Evolutionary conservation across 2,888 invertebrate genomes (phyloP), one percentile per base, ranked within the genome.

Genomic region (Scrobipalpa costella): DNA sequence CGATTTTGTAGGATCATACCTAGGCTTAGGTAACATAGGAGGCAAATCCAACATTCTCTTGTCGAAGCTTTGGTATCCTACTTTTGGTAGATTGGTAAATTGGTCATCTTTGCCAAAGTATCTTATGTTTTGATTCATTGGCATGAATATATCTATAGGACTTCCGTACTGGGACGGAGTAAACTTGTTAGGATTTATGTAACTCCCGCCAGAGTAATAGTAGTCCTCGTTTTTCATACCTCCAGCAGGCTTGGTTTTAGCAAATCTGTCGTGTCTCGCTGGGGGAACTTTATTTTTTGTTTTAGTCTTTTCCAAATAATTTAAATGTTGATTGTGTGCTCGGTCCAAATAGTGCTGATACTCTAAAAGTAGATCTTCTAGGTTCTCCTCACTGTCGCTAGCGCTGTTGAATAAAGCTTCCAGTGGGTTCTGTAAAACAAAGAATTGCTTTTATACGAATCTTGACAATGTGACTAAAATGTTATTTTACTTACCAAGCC

Each of bases 321-420:
- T 77, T 62, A 79, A 70, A 66, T 80, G 79, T 68, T 90, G 87
- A 66, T 86, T 87, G 58, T 88, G 85, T 63, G 87, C 88, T 71
- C 81, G 90, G 52, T 90, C 86, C 72, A 91, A 79, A 68, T 85
- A 84, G 57, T 80, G 81, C 70, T 90, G 87, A 68, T 90, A 91
- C 77, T 90, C 88, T 34, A 78, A 76, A 66, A 90, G 68, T 52
- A 91, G 79, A 69, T 86, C 83, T 67, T 89, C 87, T 19, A 88
- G 72, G 61, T 84, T 82, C 69, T 91, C 90, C 33, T 85, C 82
- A 67, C 86, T 88, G 66, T 86, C 86, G 69, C 84, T 88, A 1
- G 80, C 84, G 69, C 80, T 84, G 17, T 17, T 34, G 33, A 34
- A 15, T 33, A 49, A 7, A 9, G 49, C 1, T 9, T 49, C 60